phyloP scores from a whole-genome alignment of 92 coral and sea anemone species.

The Umimayanthus chanpuru region DNA sequence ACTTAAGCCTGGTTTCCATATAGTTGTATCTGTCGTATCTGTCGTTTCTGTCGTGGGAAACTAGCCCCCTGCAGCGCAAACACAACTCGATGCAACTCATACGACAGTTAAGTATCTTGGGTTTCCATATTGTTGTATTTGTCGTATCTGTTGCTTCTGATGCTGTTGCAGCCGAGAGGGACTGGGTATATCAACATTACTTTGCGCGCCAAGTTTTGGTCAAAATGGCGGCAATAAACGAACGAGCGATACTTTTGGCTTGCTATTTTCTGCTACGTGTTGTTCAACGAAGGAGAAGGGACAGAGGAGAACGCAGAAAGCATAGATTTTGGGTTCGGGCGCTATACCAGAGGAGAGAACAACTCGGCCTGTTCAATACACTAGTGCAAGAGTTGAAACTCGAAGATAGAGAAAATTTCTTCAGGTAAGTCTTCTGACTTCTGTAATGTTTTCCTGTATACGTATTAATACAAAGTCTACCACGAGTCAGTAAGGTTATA shows the following conservation, averaged over 20 bases:
- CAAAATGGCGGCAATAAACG: conserved; percentile 38
- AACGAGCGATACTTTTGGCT: conserved; percentile 16
- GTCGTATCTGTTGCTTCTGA: not conserved
- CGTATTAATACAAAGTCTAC: not conserved
- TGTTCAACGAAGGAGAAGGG: conserved; percentile 49
- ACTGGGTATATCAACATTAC: not conserved
- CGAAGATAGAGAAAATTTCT: conserved; percentile 21
- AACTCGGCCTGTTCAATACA: conserved; percentile 37
- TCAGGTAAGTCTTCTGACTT: conserved; percentile 18
- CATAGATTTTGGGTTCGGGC: conserved; percentile 52
- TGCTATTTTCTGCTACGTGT: conserved; percentile 43
- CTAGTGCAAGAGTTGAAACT: conserved; percentile 26
- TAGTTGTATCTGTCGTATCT: no score
- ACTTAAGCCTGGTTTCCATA: no score
- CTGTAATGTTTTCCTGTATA: conserved; percentile 12
- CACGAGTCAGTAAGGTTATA: conserved; percentile 10
- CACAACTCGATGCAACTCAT: no score
- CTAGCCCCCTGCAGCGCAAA: conserved; percentile 1
- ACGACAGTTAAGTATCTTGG: no score
- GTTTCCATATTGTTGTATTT: no score
- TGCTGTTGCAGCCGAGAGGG: not conserved
- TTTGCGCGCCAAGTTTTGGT: conserved; percentile 1
- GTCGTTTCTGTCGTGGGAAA: not conserved
- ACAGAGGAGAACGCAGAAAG: conserved; percentile 19
- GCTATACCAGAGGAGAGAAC: conserved; percentile 41